Conservation (phyloP, 2,888 invertebrate species). For the Trilocha varians region DNA sequence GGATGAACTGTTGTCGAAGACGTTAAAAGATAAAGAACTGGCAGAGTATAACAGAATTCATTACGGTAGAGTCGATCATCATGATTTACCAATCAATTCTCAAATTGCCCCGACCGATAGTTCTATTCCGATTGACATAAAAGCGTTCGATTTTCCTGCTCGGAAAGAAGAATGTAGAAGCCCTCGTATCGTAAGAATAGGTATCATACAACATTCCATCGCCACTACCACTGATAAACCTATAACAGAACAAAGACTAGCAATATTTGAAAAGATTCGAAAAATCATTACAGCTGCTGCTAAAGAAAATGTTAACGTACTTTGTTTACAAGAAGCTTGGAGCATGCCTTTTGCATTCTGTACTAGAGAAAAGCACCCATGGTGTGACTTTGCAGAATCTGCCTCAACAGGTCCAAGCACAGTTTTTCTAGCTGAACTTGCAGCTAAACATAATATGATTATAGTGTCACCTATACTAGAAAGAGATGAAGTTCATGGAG, state of each 20-base stretch:
- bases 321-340: constrained; percentile 99
- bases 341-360: constrained; percentile 99
- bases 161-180: constrained; percentile 79
- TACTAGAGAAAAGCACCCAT: constrained; percentile 95
- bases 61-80: constrained; percentile 80
- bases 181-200: constrained; percentile 84
- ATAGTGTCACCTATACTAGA: constrained; percentile 96
- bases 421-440: constrained; percentile 82
- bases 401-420: constrained; percentile 90
- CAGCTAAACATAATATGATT: constrained; percentile 89
- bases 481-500: constrained; percentile 88
- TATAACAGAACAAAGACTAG: constrained; percentile 82
- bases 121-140: constrained; percentile 79
- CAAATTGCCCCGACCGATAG: constrained; percentile 58
- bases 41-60: constrained; percentile 81
- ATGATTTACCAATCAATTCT: constrained; percentile 64
- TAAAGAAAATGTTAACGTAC: constrained; percentile 84
- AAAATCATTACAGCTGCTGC: constrained; percentile 86
- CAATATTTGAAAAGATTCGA: constrained; percentile 82
- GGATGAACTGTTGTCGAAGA: constrained; percentile 36
- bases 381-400: constrained; percentile 98
- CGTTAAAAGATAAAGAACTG: constrained; percentile 61
- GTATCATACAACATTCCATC: constrained; percentile 90
- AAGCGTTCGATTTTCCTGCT: constrained; percentile 81
- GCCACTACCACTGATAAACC: constrained; percentile 82